Percentiles rank a stretch among this genome's conserved stretches.
Conservation (phyloP, 2,113 vertebrate species). For the Psittacula cyanocephala region DNA sequence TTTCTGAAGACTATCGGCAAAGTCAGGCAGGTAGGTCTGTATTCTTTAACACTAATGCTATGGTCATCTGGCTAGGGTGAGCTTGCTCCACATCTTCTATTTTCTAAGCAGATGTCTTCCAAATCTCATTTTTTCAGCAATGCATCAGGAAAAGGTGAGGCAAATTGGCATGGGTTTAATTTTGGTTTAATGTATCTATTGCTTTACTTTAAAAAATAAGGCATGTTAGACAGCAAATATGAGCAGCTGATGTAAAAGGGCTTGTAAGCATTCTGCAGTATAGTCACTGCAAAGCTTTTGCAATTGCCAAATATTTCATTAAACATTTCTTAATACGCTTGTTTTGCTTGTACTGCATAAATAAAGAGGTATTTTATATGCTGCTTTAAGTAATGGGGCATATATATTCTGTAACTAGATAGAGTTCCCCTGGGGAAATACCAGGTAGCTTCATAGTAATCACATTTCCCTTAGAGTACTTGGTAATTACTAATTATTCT, state of each 20-base stretch:
- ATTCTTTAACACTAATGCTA: neutral
- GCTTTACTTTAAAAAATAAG: neutral
- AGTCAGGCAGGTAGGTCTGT: neutral
- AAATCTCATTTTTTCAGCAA: neutral
- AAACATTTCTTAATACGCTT: neutral
- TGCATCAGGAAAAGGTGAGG: neutral
- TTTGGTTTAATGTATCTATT: neutral
- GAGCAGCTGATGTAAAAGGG: neutral
- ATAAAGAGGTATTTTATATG: slow-evolving; percentile 36
- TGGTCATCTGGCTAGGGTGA: neutral
- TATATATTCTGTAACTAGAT: slow-evolving; percentile 29
- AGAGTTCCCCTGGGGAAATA: slow-evolving; percentile 30
- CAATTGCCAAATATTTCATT: neutral
- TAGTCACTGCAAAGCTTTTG: neutral
- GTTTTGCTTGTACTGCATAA: slow-evolving; percentile 13
- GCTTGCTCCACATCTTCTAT: neutral
- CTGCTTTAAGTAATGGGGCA: slow-evolving; percentile 42
- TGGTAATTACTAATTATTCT: slow-evolving; percentile 67
- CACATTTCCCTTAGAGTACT: slow-evolving; percentile 46
- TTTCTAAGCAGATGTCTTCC: neutral
- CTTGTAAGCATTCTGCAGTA: neutral
- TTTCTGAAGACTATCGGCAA: neutral
- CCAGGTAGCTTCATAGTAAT: slow-evolving; percentile 57
- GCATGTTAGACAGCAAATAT: neutral
- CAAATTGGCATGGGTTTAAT: neutral